Evolutionary conservation across 2,797 vertebrate species (phyloP).

Genomic region (Euthynnus affinis): DNA sequence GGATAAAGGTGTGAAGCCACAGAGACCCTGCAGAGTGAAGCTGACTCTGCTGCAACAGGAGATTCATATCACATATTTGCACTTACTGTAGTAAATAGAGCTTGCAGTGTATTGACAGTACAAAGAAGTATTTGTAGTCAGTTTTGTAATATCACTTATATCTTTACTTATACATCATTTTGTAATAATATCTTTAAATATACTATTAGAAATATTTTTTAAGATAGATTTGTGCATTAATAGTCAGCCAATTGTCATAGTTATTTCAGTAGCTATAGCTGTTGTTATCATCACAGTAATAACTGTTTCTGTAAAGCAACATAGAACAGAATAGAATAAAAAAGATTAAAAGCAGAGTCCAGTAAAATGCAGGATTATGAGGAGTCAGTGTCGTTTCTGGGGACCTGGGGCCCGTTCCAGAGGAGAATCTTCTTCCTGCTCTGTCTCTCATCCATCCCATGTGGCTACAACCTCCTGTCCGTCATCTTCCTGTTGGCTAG

Average conservation of each 20-base stretch:
- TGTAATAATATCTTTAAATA: background rate
- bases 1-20: slow-evolving; percentile 43
- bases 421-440: slow-evolving; percentile 55
- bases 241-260: background rate
- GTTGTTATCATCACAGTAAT: background rate
- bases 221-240: background rate
- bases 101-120: background rate
- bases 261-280: background rate
- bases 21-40: slow-evolving; percentile 1
- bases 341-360: background rate
- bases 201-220: background rate
- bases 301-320: background rate
- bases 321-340: background rate
- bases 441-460: slow-evolving; percentile 45
- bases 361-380: slow-evolving; percentile 70
- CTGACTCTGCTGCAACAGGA: slow-evolving; percentile 17
- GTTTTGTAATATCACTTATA: background rate
- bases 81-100: background rate
- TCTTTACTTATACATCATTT: too few species aligned
- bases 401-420: slow-evolving; percentile 72
- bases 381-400: slow-evolving; percentile 63
- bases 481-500: slow-evolving; percentile 69
- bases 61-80: too few species aligned
- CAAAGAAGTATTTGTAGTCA: background rate
- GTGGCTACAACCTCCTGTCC: slow-evolving; percentile 62